Conservation (phyloP, 2,888 invertebrate species). For the Pinctada fucata region DNA sequence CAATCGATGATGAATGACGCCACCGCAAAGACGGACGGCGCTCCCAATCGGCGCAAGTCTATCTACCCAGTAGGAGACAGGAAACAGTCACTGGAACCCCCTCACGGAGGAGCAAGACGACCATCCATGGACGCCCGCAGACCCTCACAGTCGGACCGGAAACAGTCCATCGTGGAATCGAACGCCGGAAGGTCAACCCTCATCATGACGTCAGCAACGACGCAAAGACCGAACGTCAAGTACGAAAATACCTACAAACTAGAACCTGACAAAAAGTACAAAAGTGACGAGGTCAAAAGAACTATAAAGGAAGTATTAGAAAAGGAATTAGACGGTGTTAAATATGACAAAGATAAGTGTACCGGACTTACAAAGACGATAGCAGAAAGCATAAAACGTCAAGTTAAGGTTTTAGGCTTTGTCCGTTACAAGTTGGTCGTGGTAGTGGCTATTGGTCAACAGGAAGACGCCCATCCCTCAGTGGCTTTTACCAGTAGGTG, state of each 20-base stretch:
- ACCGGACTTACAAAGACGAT: conserved; percentile 53
- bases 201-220: conserved; percentile 52
- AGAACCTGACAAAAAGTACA: conserved; percentile 59
- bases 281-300: conserved; percentile 49
- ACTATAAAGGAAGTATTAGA: conserved; percentile 57
- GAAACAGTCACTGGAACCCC: conserved; percentile 29
- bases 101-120: conserved; percentile 25
- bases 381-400: conserved; percentile 64
- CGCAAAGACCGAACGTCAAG: conserved; percentile 49
- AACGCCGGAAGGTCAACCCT: conserved; percentile 48
- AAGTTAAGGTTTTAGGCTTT: conserved; percentile 60
- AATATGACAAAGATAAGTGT: conserved; percentile 61
- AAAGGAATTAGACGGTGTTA: conserved; percentile 48
- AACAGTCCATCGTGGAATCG: conserved; percentile 53
- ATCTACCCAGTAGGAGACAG: conserved; percentile 13
- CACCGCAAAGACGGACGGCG: conserved; percentile 9
- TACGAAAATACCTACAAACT: conserved; percentile 67
- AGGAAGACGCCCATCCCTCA: conserved; percentile 49
- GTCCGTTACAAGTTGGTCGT: conserved; percentile 65
- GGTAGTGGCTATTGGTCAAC: conserved; percentile 63
- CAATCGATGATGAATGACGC: conserved; percentile 26
- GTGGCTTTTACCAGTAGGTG: conserved; percentile 66
- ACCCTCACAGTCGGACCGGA: conserved; percentile 41
- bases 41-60: conserved; percentile 31
- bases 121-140: conserved; percentile 33